phyloP scores from a whole-genome alignment of 1,140 invertebrate species.

The Ips typographus region DNA sequence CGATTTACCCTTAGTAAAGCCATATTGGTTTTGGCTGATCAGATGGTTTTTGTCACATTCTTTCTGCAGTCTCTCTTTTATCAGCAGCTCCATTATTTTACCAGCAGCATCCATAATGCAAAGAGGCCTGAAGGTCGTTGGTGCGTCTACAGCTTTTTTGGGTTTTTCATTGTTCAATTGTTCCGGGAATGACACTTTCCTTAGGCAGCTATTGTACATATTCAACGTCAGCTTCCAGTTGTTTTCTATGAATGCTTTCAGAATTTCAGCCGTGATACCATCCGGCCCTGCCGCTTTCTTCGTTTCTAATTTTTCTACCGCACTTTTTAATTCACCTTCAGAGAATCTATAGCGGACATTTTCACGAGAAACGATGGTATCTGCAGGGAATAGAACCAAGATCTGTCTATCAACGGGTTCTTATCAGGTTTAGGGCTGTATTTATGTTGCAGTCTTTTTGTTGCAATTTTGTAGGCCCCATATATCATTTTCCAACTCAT shows the following conservation, averaged over 20 bases:
- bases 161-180: slow-evolving; percentile 21
- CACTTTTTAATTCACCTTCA: not conserved
- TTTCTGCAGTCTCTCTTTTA: slow-evolving; percentile 18
- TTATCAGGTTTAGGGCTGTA: not conserved
- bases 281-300: not conserved
- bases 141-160: slow-evolving; percentile 6
- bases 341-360: not conserved
- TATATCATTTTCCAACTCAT: not conserved
- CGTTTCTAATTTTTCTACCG: not conserved
- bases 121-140: slow-evolving; percentile 3
- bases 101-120: slow-evolving; percentile 18
- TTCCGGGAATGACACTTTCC: too few relatives aligned
- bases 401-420: not conserved
- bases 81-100: slow-evolving; percentile 7
- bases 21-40: slow-evolving; percentile 34
- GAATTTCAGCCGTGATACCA: not conserved
- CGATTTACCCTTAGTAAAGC: slow-evolving; percentile 34
- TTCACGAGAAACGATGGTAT: not conserved
- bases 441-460: not conserved
- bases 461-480: not conserved
- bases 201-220: not conserved
- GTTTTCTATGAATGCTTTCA: not conserved
- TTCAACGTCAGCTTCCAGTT: not conserved
- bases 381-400: not conserved
- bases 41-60: slow-evolving; percentile 26